phyloP scores from a whole-genome alignment of 2,797 vertebrate species.

The Pangasius sanitwongsei region DNA sequence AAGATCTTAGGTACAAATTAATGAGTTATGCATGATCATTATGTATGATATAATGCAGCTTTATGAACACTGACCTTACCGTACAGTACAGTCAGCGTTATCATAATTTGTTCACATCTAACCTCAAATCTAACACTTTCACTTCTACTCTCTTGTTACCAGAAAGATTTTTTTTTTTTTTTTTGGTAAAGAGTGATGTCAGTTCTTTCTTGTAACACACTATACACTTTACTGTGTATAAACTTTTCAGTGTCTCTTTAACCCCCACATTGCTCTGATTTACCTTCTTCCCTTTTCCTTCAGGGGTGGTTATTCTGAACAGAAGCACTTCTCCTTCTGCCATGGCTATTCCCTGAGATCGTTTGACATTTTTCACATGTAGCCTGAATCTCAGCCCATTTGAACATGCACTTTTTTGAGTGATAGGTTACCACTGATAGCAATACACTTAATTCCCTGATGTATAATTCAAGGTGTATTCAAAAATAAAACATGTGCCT shows the following conservation, averaged over 20 bases:
- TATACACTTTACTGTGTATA: background rate
- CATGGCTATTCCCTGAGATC: conserved; percentile 25
- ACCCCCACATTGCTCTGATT: background rate
- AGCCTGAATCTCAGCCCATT: conserved; percentile 14
- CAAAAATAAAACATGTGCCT: conserved; percentile 41
- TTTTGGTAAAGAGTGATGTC: background rate
- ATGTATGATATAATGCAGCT: background rate
- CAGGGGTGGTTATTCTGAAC: background rate
- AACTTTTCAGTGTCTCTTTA: conserved; percentile 1
- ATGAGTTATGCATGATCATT: background rate
- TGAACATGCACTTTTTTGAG: conserved; percentile 28
- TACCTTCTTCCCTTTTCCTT: background rate
- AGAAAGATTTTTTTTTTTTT: background rate
- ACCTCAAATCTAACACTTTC: background rate
- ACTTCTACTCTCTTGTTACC: background rate
- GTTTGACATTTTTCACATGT: conserved; percentile 40
- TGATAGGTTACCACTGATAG: background rate
- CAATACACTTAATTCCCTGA: conserved; percentile 27
- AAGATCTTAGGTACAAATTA: background rate
- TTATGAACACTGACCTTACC: background rate
- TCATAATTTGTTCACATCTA: background rate
- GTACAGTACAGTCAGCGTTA: too few relatives aligned
- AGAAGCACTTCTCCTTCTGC: conserved; percentile 25
- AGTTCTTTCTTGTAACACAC: background rate
- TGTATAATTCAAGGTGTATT: conserved; percentile 50